phyloP scores from a whole-genome alignment of 2,888 invertebrate genomes.

The Autographa pulchrina region DNA sequence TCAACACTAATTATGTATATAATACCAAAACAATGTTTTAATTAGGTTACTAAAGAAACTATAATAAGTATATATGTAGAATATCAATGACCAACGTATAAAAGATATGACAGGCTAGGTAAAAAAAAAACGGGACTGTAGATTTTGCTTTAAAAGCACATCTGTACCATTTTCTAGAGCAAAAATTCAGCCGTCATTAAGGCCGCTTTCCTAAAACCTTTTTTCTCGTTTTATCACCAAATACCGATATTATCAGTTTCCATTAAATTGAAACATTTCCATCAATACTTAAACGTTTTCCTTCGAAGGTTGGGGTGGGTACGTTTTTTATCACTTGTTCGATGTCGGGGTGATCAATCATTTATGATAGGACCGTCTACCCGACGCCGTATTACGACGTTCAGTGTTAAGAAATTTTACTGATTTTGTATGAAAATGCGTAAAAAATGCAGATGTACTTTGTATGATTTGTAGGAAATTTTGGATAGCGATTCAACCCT shows the following conservation, averaged over 20 bases:
- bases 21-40: neutral
- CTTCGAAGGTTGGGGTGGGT: conserved; percentile 19
- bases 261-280: conserved; percentile 38
- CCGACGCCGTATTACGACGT: conserved; percentile 23
- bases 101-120: too few species aligned
- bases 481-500: too few species aligned
- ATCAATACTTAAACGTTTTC: conserved; percentile 34
- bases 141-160: neutral
- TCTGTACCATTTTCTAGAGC: neutral
- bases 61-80: too few species aligned
- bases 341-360: conserved; percentile 51
- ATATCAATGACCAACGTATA: too few species aligned
- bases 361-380: conserved; percentile 32
- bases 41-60: neutral
- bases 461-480: neutral
- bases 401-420: conserved; percentile 22
- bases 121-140: too few species aligned
- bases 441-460: neutral
- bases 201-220: neutral
- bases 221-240: neutral
- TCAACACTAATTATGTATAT: neutral
- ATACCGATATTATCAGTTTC: conserved; percentile 26
- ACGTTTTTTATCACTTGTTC: conserved; percentile 51
- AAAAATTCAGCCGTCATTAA: neutral
- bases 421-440: conserved; percentile 26